These are phyloP conservation scores for Chloroclystis v-ata DNA, from an alignment of 2,888 invertebrate species.

Conservation along the genomic window DNA sequence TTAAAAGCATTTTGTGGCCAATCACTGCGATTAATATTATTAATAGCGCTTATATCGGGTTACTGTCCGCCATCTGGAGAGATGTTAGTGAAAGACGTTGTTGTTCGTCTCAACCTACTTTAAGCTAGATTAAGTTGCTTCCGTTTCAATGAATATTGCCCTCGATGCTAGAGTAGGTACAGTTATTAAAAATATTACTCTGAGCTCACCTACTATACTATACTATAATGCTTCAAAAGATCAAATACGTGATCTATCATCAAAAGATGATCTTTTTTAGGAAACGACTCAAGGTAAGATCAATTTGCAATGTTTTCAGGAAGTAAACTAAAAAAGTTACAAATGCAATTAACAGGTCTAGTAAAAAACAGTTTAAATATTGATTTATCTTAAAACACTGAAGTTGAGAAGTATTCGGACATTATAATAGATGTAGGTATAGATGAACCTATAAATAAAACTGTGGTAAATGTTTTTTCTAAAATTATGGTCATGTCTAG, in stretches of 20 bases:
- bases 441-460: no score
- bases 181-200: no score
- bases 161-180: not conserved
- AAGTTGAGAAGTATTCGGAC: no score
- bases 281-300: slow-evolving; percentile 40
- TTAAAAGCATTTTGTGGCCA: slow-evolving; percentile 73
- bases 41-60: slow-evolving; percentile 58
- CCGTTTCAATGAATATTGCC: slow-evolving; percentile 5
- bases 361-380: no score
- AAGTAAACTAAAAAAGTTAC: slow-evolving; percentile 36
- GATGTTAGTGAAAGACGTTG: slow-evolving; percentile 24
- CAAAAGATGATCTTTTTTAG: slow-evolving; percentile 28
- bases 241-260: not conserved
- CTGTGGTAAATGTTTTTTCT: no score
- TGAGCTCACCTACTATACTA: no score
- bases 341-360: slow-evolving; percentile 28
- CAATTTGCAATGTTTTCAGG: slow-evolving; percentile 40
- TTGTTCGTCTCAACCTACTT: slow-evolving; percentile 19
- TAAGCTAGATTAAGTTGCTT: slow-evolving; percentile 15
- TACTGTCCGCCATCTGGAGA: slow-evolving; percentile 52
- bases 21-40: slow-evolving; percentile 70
- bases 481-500: no score
- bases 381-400: no score
- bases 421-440: no score
- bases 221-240: not conserved